A percentile compares a stretch with the other conserved stretches of the same genome.
phyloP scores from a whole-genome alignment of 1,140 invertebrate species.

The Achroia grisella region DNA sequence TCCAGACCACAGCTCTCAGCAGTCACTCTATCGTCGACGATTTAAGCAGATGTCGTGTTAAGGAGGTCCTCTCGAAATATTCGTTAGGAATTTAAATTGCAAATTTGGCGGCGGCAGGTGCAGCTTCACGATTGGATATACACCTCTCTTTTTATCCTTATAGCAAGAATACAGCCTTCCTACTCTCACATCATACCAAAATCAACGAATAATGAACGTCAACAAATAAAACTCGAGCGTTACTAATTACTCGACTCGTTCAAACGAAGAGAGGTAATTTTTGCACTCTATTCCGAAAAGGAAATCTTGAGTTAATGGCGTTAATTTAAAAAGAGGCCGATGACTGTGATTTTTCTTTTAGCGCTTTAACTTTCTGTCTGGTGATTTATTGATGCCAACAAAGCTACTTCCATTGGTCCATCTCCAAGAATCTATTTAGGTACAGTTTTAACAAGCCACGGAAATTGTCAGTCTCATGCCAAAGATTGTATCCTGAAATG shows the following conservation, averaged over 20 bases:
- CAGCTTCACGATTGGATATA: conserved; percentile 50
- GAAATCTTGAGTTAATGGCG: conserved; percentile 65
- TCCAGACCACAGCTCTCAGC: conserved; percentile 30
- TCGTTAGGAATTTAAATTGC: conserved; percentile 74
- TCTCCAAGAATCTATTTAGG: conserved; percentile 1
- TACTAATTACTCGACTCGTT: conserved; percentile 70
- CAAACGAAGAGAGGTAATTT: conserved; percentile 67
- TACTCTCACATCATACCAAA: conserved; percentile 40
- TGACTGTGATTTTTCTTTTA: conserved; percentile 67
- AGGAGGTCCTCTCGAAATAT: conserved; percentile 71
- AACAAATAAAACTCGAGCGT: conserved; percentile 74
- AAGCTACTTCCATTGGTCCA: neutral
- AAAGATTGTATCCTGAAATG: conserved; percentile 35
- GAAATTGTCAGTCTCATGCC: conserved; percentile 60
- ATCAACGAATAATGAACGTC: conserved; percentile 73
- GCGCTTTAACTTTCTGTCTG: conserved; percentile 38
- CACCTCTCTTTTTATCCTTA: conserved; percentile 38
- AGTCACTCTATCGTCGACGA: conserved; percentile 68
- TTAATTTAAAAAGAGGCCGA: conserved; percentile 68
- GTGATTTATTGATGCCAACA: conserved; percentile 56
- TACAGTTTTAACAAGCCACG: conserved; percentile 8
- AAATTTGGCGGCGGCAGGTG: conserved; percentile 70
- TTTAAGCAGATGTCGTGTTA: conserved; percentile 75
- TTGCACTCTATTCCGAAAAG: conserved; percentile 64
- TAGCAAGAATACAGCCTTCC: conserved; percentile 22